phyloP scores from a whole-genome alignment of 2,113 vertebrate species.

The Ciconia stormi region DNA sequence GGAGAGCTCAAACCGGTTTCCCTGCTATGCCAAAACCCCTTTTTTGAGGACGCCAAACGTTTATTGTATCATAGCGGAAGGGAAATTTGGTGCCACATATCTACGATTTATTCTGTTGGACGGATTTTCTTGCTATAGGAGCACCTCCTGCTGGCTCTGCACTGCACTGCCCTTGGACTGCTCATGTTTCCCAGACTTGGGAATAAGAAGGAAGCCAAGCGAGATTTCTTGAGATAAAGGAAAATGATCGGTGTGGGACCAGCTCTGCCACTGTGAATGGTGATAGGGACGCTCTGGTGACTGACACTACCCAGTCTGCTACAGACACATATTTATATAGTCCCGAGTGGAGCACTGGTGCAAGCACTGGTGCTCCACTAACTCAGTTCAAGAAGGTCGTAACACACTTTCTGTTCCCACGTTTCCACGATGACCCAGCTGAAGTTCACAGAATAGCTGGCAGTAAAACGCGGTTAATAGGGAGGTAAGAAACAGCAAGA shows the following conservation, averaged over 20 bases:
- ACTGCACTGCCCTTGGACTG: neutral
- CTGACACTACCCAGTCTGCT: neutral
- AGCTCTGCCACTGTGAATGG: neutral
- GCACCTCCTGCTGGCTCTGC: slow-evolving; percentile 41
- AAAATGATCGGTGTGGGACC: neutral
- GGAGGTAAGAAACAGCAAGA: neutral
- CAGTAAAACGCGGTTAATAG: neutral
- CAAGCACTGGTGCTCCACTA: neutral
- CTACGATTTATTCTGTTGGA: neutral
- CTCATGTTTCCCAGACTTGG: neutral
- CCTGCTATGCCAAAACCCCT: neutral
- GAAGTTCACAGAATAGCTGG: neutral
- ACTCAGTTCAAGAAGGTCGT: neutral
- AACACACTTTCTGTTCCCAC: neutral
- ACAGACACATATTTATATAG: neutral
- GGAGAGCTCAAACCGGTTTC: neutral
- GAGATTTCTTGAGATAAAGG: neutral
- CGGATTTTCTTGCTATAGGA: slow-evolving; percentile 27
- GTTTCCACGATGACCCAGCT: neutral
- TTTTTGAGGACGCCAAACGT: neutral
- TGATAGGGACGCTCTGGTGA: neutral
- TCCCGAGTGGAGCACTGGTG: neutral
- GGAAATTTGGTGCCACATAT: neutral
- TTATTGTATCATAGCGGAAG: neutral
- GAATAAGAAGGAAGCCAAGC: neutral